A percentile compares a stretch with the other conserved stretches of the same genome.
Conservation (phyloP, 2,888 invertebrate genomes). For the Brenthis ino region DNA sequence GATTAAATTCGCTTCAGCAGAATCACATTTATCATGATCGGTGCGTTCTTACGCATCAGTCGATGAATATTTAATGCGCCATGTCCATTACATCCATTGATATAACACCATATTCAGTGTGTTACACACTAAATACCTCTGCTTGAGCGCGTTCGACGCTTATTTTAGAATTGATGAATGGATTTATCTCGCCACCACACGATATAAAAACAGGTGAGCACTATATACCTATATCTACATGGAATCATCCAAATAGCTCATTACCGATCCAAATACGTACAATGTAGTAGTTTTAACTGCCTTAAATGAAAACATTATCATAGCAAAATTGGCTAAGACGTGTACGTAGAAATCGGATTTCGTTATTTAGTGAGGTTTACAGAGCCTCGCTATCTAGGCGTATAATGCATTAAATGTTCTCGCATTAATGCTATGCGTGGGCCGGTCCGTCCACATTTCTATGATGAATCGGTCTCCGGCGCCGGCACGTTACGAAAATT, state of each 20-base stretch:
- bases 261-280: slow-evolving; percentile 37
- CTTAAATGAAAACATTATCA: slow-evolving; percentile 42
- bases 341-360: slow-evolving; percentile 43
- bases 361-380: slow-evolving; percentile 42
- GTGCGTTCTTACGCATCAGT: slow-evolving; percentile 49
- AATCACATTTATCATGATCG: slow-evolving; percentile 55
- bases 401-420: slow-evolving; percentile 60
- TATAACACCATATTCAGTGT: slow-evolving; percentile 43
- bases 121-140: slow-evolving; percentile 48
- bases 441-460: slow-evolving; percentile 77
- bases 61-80: slow-evolving; percentile 59
- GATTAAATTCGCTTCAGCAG: slow-evolving; percentile 45
- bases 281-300: slow-evolving; percentile 27
- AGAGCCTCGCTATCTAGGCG: slow-evolving; percentile 40
- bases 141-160: slow-evolving; percentile 29
- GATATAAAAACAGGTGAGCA: slow-evolving; percentile 32
- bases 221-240: slow-evolving; percentile 2
- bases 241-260: slow-evolving; percentile 14
- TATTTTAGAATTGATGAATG: slow-evolving; percentile 34
- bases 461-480: slow-evolving; percentile 76
- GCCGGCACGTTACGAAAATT: slow-evolving; percentile 74
- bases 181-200: slow-evolving; percentile 31
- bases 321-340: slow-evolving; percentile 36
- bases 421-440: slow-evolving; percentile 68
- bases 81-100: slow-evolving; percentile 43